Base-by-base conservation (phyloP, 2,113 vertebrate species). In the Pitta sordida region DNA sequence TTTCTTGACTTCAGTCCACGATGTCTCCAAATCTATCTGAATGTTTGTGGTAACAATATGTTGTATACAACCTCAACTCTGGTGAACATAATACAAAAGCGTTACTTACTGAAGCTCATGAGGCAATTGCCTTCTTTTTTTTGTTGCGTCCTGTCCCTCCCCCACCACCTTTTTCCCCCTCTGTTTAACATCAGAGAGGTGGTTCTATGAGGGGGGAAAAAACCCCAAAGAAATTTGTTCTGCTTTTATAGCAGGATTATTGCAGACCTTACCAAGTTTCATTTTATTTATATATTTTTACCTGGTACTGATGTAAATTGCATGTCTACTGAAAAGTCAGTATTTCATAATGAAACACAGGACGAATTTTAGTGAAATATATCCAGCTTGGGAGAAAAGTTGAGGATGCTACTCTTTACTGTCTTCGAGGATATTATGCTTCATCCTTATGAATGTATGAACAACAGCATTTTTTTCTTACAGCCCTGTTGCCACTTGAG, bases 131-230 rank as follows among this genome's bases (percentile, higher is more conserved):
- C 7, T 13, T 10, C 12, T n/a, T 41, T 43, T 64, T 21, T 29
- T 29, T 34, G 19, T 30, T 46, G 20, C 32, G 30, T 53, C 18
- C 29, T 36, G 16, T 12, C 3, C 8, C 2, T 14, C 3, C 2
- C 3, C 1, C 4, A 2, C 3, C 5, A 9, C 3, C 23, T 29
- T n/a, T 62, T 30, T 4, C 1, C 11, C 13, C 3, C 6, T 15
- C 22, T 22, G 15, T 64, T 75, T 74, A 65, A 63, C 3, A 55
- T 41, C 26, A 81, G 29, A 39, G 55, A 63, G 3, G 9, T 60
- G 17, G 3, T 56, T 86, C 27, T 51, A 27, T 37, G 39, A 71
- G 37, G 12, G 23, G 23, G 22, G 23, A 19, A 6, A 22, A 21
- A 43, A 15, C n/a, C 18, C 0, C 1, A 30, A 69, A 79, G 15